A percentile compares a stretch with the other conserved stretches of the same genome.
phyloP scores from a whole-genome alignment of 2,888 invertebrate species.

The Noctuana brunneofusca region DNA sequence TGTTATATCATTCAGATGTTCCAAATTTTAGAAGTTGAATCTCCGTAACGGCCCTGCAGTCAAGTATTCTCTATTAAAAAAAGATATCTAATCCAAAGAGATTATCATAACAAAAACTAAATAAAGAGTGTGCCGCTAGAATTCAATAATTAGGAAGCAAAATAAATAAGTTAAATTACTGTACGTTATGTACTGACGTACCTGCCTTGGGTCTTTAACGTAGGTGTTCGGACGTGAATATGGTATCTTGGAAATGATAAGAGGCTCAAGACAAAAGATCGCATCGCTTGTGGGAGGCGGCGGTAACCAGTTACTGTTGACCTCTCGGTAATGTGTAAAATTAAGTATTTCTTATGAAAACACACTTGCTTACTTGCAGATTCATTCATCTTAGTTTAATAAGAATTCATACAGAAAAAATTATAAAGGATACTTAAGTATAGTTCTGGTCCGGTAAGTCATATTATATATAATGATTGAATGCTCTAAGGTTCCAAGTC shows the following conservation, averaged over 20 bases:
- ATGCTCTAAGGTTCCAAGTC: no score
- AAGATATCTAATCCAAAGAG: slow-evolving; percentile 7
- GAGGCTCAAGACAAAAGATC: slow-evolving; percentile 68
- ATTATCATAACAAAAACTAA: slow-evolving; percentile 1
- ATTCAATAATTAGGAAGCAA: slow-evolving; percentile 18
- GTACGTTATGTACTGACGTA: slow-evolving; percentile 6
- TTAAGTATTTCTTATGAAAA: not conserved
- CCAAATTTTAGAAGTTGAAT: not conserved
- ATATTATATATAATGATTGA: no score
- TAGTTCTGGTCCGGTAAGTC: no score
- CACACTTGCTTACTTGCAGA: no score
- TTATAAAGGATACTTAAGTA: no score
- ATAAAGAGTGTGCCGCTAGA: not conserved
- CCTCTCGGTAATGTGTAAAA: not conserved
- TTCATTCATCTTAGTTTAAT: no score
- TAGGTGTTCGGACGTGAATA: slow-evolving; percentile 64
- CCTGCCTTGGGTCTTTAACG: slow-evolving; percentile 42
- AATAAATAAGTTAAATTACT: slow-evolving; percentile 17
- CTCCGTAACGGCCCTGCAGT: not conserved
- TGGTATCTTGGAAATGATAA: slow-evolving; percentile 70
- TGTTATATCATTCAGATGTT: not conserved
- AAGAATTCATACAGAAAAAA: no score
- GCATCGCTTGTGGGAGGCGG: slow-evolving; percentile 35
- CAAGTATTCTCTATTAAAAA: not conserved
- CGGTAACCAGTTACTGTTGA: slow-evolving; percentile 14